Base-by-base conservation (phyloP, 1,140 invertebrate genomes). In the Zaprionus africanus region DNA sequence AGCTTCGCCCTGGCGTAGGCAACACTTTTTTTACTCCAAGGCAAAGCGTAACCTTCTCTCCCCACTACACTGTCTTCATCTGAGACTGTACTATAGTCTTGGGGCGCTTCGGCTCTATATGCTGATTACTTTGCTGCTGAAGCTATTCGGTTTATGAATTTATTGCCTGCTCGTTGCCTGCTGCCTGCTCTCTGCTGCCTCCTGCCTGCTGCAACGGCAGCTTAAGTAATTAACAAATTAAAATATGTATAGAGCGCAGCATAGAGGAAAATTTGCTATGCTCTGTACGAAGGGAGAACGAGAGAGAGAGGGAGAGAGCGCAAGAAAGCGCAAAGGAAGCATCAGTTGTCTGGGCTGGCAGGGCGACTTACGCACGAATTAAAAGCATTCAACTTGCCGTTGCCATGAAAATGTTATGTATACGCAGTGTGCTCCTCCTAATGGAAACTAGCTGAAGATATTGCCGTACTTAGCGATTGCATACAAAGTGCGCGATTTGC, bases 181-280 rank as follows among this genome's bases (percentile, higher is more conserved):
- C 41, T 63, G 69, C 60, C 41, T 58, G 57, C 60, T 38, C 28
- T 11, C 46, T 59, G 46, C 46, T 17, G 6, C 41, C n/a, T 17
- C 2, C 41, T 60, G 65, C 62, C 24, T 19, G 57, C 66, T 68
- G 51, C 72, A 66, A 66, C 46, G 69, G 57, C 72, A 78, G 83
- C 82, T 79, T 80, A 88, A 88, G 83, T 87, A 87, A 87, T 87
- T 88, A 87, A 88, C 84, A 87, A 88, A 81, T 87, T 83, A 88
- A 88, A 81, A 88, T 87, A 81, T 88, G 73, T 78, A 75, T 75
- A 57, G 57, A 43, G 38, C 57, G 58, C 46, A 74, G 54, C 36
- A 76, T 76, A 72, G 26, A 65, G 67, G 60, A 43, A 54, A 59
- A 70, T 71, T 13, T 43, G 31, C 22, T 51, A n/a, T 49, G 6